phyloP scores from a whole-genome alignment of 1,140 invertebrate species.

The Nomia melanderi region DNA sequence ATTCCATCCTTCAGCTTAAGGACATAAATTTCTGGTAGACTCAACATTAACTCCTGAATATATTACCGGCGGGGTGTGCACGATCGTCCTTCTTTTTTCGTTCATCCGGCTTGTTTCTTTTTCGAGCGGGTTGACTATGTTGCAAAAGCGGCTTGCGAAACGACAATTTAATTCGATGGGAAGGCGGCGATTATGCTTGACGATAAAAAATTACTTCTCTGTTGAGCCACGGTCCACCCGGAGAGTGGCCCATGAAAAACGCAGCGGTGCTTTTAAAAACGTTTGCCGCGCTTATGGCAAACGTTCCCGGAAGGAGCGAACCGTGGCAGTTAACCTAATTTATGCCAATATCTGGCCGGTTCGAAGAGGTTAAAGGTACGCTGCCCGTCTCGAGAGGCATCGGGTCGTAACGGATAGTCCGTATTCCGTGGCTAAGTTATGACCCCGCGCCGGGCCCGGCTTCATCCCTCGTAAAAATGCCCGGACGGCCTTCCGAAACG shows the following conservation, averaged over 20 bases:
- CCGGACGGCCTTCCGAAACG: slow-evolving; percentile 64
- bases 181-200: background rate
- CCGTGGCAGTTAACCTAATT: slow-evolving; percentile 63
- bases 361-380: slow-evolving; percentile 60
- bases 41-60: slow-evolving; percentile 5
- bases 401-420: slow-evolving; percentile 64
- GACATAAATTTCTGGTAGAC: background rate
- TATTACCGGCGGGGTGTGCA: background rate
- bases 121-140: slow-evolving; percentile 3
- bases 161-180: slow-evolving; percentile 23
- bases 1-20: background rate
- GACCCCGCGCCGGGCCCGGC: slow-evolving; percentile 56
- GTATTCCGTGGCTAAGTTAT: slow-evolving; percentile 66
- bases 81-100: background rate
- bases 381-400: slow-evolving; percentile 61
- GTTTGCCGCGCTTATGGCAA: slow-evolving; percentile 32
- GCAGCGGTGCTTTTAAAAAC: slow-evolving; percentile 33
- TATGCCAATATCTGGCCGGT: slow-evolving; percentile 59
- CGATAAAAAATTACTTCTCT: slow-evolving; percentile 26
- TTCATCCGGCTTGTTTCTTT: background rate
- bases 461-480: slow-evolving; percentile 67
- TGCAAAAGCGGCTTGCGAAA: slow-evolving; percentile 7
- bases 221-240: background rate
- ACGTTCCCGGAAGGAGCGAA: slow-evolving; percentile 65
- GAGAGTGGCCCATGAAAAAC: slow-evolving; percentile 36